Base-by-base conservation (phyloP, 2,888 invertebrate species). In the Drosophila borealis region DNA sequence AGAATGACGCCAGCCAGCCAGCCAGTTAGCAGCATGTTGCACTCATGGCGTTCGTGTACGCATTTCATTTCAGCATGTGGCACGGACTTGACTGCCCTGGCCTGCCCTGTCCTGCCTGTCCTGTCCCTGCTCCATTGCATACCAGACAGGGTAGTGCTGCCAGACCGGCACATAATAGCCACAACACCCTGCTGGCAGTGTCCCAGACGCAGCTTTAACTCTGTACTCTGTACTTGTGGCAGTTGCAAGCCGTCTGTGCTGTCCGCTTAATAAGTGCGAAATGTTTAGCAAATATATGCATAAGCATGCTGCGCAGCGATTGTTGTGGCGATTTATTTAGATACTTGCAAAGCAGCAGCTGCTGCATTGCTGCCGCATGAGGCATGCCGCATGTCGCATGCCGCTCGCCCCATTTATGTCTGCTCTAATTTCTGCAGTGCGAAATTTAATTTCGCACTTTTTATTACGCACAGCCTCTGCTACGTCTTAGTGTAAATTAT, bases 91-190 rank as follows among this genome's bases (percentile, higher is more conserved):
- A 42, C 14, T 34, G 34, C 33, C 49, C 34, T 10, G 2, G 13
- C 39, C 14, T 9, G 9, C 17, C 17, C 36, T 25, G 8, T 6
- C 49, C 14, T 11, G 1, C 36, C 34, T 13, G 13, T 11, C 21
- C 42, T 6, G 34, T 33, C 17, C 42, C 13, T 33, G 41, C 6
- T 25, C 51, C 51, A 51, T 19, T 41, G 61, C 29, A 42, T 54
- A 11, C 6, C 74, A 79, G 79, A 79, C 75, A 46, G 54, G 57
- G 75, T 45, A 79, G 48, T 76, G 75, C 79, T 64, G 75, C 80
- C 80, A 79, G 70, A 74, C 69, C 69, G 70, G 44, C 70, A 59
- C 80, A 68, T 64, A 74, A 75, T 61, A 64, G 75, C 51, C 79
- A 21, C 49, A 59, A 57, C 45, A 41, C 48, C 80, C 70, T 17